Evolutionary conservation across 2,113 vertebrate species (phyloP), one percentile per base, ranked within the genome.

Genomic region (Lates calcarifer): DNA sequence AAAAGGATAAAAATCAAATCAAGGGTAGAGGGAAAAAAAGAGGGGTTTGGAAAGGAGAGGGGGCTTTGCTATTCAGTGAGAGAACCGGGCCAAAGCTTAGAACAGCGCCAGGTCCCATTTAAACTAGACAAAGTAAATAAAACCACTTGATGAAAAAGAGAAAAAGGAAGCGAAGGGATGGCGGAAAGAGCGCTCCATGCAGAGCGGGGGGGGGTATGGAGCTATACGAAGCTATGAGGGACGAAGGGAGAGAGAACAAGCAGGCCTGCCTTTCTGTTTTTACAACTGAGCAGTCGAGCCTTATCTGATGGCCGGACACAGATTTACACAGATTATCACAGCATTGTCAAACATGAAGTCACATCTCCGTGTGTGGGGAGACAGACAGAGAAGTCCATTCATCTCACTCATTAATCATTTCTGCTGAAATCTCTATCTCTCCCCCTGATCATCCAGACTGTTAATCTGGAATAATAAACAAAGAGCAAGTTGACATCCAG

Each of bases 51-150:
- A 83, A 39, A 79, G 64, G 78, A 85, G 71, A 55, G 33, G 29
- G 77, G 65, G 58, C 39, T 81, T 55, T 65, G 76, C 80, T 82
- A 72, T 77, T 69, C 69, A 80, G 66, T 56, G 61, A 83, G 77
- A 85, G 83, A 84, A 74, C 47, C 82, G 47, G 85, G 58, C 85
- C 74, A 69, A 65, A 83, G 76, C 82, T 78, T 22, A 51, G 78
- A 37, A 45, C 62, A 60, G 91, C 33, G 89, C 90, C 92, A 90
- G 89, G 86, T 91, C 91, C 83, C 85, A 89, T 85, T 89, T 86
- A 81, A 84, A 89, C 88, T 78, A 86, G 79, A 89, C 85, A 90
- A 85, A 87, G 81, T 90, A 90, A 90, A 90, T 87, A 86, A 82
- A 90, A 78, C 79, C 63, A 68, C 76, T 84, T 87, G 81, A 92